Conservation (phyloP, 2,113 vertebrate species). For the Mungos mungo region DNA sequence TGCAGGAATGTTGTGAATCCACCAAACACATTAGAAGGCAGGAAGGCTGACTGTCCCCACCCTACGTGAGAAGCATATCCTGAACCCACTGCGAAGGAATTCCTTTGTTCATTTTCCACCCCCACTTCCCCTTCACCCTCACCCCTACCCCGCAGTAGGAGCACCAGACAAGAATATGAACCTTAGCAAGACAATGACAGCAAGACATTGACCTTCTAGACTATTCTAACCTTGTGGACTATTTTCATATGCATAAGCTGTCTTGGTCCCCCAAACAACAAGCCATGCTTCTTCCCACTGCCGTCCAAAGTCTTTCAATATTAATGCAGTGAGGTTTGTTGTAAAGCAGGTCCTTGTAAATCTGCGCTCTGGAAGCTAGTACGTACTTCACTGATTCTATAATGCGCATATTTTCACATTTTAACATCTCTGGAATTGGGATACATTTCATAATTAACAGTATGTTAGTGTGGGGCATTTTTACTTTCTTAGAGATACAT, state of each 20-base stretch:
- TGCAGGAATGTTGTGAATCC: background rate
- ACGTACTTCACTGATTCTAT: background rate
- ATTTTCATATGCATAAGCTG: fast-evolving
- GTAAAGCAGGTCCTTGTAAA: background rate
- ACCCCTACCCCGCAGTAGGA: fast-evolving
- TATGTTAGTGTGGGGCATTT: background rate
- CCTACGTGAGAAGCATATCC: background rate
- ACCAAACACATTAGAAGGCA: background rate
- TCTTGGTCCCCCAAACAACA: background rate
- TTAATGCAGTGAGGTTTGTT: background rate
- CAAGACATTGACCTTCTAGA: background rate
- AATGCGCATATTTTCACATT: background rate
- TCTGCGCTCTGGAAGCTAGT: background rate
- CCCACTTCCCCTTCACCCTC: background rate
- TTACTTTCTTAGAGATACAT: background rate
- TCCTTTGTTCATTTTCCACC: background rate
- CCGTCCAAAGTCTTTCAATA: background rate
- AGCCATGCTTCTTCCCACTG: background rate
- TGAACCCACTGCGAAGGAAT: background rate
- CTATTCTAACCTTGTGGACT: background rate
- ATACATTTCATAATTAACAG: background rate
- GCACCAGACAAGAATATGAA: background rate
- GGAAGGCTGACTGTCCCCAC: background rate
- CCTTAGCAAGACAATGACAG: background rate
- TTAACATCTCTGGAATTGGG: background rate